Conservation (phyloP, 2,888 invertebrate genomes). For the Ophioninae sp. region DNA sequence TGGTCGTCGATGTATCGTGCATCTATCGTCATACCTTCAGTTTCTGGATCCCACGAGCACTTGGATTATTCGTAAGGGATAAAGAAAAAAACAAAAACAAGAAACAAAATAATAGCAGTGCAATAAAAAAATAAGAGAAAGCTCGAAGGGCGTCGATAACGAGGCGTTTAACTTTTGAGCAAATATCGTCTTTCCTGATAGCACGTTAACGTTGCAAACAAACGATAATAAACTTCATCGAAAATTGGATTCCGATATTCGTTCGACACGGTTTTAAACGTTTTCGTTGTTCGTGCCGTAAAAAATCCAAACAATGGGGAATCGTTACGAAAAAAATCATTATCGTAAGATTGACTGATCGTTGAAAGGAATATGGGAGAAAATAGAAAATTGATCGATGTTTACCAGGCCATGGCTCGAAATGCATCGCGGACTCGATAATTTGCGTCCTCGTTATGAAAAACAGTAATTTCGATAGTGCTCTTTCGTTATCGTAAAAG, state of each 20-base stretch:
- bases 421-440: background rate
- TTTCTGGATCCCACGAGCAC: conserved; percentile 66
- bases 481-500: background rate
- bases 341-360: background rate
- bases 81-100: conserved; percentile 38
- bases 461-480: background rate
- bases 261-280: background rate
- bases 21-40: conserved; percentile 68
- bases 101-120: conserved; percentile 30
- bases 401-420: background rate
- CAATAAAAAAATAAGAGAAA: conserved; percentile 4
- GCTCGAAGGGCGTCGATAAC: background rate
- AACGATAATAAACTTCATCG: background rate
- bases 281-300: background rate
- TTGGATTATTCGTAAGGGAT: conserved; percentile 51
- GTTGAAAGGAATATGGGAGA: background rate
- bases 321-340: background rate
- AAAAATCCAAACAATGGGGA: background rate
- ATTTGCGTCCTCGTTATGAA: background rate
- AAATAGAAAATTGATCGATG: background rate
- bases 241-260: background rate
- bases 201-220: background rate
- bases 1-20: conserved; percentile 53
- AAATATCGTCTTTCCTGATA: background rate
- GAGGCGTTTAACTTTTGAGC: background rate